Conservation (phyloP, 2,797 vertebrate species). For the Chelmon rostratus region DNA sequence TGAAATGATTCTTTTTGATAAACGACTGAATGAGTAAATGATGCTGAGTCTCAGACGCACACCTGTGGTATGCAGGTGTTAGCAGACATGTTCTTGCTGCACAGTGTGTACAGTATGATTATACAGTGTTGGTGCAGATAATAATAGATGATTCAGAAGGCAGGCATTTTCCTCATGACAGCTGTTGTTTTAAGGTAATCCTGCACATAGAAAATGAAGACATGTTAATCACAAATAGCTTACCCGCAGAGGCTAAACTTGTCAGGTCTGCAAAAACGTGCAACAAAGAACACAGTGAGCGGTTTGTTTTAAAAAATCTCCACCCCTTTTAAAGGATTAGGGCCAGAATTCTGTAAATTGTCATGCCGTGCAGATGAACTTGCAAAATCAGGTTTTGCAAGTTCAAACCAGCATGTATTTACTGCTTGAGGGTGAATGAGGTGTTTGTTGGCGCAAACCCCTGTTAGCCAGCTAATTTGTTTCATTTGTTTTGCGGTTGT, state of each 20-base stretch:
- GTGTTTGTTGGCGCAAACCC: conserved; percentile 13
- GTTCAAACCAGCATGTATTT: conserved; percentile 57
- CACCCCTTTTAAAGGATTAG: conserved; percentile 78
- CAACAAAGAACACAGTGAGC: conserved; percentile 70
- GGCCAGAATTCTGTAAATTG: conserved; percentile 61
- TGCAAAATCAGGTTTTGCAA: conserved; percentile 65
- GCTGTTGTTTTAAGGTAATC: conserved; percentile 84
- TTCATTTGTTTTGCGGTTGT: background rate
- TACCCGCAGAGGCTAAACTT: conserved; percentile 67
- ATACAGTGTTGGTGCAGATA: conserved; percentile 18
- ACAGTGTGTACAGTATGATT: conserved; percentile 32
- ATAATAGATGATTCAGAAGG: conserved; percentile 52
- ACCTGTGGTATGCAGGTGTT: conserved; percentile 51
- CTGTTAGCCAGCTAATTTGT: conserved; percentile 26
- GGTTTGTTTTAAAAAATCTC: conserved; percentile 68
- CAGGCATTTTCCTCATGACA: conserved; percentile 74
- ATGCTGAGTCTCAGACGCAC: conserved; percentile 27
- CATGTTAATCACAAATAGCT: conserved; percentile 73
- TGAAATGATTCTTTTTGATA: conserved; percentile 7
- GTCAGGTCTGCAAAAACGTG: conserved; percentile 64
- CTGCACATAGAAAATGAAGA: conserved; percentile 61
- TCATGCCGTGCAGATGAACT: too few species aligned
- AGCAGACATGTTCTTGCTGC: conserved; percentile 30
- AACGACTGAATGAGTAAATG: background rate
- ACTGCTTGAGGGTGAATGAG: conserved; percentile 22